Evolutionary conservation across 2,888 invertebrate species (phyloP).

Genomic region (Eulithis testata): DNA sequence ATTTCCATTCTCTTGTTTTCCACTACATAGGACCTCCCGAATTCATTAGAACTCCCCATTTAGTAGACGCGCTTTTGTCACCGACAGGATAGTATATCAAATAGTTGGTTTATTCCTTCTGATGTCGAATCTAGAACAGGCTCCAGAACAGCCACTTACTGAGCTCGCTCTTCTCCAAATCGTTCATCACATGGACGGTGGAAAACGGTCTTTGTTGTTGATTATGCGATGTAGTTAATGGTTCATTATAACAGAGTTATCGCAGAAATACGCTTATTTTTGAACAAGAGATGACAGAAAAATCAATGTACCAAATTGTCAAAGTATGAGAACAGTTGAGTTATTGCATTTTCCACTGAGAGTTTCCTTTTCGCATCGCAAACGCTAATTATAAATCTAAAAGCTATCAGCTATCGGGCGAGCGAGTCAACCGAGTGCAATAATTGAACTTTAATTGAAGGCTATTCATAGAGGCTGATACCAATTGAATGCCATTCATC

Average conservation of each 20-base stretch:
- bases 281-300: too few species aligned
- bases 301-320: too few species aligned
- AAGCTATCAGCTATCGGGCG: constrained; percentile 17
- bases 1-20: neutral
- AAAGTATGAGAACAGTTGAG: too few species aligned
- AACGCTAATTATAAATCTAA: constrained; percentile 21
- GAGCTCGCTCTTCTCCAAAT: too few species aligned
- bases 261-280: too few species aligned
- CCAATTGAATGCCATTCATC: constrained; percentile 24
- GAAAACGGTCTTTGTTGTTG: too few species aligned
- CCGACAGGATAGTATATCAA: neutral
- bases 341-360: too few species aligned
- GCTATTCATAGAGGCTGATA: constrained; percentile 26
- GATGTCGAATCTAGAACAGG: too few species aligned
- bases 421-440: constrained; percentile 24
- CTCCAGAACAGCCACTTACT: too few species aligned
- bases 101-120: neutral
- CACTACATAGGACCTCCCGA: neutral
- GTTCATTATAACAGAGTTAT: too few species aligned
- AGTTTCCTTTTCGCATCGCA: neutral
- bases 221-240: too few species aligned
- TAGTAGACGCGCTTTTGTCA: neutral
- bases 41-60: neutral
- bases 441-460: constrained; percentile 31
- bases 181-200: too few species aligned